phyloP scores from a whole-genome alignment of 2,888 invertebrate species.

The Sphinx pinastri region DNA sequence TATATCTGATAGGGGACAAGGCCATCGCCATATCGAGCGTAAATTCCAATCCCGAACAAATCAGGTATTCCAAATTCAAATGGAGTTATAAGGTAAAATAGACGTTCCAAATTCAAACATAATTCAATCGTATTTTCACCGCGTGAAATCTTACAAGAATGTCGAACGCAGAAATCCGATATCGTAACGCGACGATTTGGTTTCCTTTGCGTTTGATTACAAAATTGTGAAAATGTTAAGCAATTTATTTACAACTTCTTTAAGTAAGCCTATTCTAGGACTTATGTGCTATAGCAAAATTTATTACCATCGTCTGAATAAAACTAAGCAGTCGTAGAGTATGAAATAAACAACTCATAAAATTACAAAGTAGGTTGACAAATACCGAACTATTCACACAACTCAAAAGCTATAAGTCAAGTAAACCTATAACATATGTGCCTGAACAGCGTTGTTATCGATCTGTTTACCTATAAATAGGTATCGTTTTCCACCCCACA shows the following conservation, averaged over 20 bases:
- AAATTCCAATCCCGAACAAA: too few relatives aligned
- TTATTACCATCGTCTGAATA: too few relatives aligned
- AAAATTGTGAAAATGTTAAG: not conserved
- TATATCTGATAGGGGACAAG: too few relatives aligned
- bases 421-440: not conserved
- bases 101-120: not conserved
- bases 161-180: not conserved
- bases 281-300: too few relatives aligned
- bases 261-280: too few relatives aligned
- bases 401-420: not conserved
- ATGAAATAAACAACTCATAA: too few relatives aligned
- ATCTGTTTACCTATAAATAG: slow-evolving; percentile 27
- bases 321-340: too few relatives aligned
- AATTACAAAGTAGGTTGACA: too few relatives aligned
- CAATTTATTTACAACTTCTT: too few relatives aligned
- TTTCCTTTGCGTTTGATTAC: not conserved
- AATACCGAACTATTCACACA: not conserved
- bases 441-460: slow-evolving; percentile 20
- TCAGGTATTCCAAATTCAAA: not conserved
- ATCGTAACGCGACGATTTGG: not conserved
- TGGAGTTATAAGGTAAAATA: not conserved
- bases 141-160: not conserved
- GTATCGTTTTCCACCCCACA: slow-evolving; percentile 41
- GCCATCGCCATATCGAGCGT: too few relatives aligned
- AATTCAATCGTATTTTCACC: not conserved